A percentile compares a stretch with the other conserved stretches of the same genome.
Evolutionary conservation across 2,113 vertebrate species (phyloP).

Genomic region (Plestiodon gilberti): DNA sequence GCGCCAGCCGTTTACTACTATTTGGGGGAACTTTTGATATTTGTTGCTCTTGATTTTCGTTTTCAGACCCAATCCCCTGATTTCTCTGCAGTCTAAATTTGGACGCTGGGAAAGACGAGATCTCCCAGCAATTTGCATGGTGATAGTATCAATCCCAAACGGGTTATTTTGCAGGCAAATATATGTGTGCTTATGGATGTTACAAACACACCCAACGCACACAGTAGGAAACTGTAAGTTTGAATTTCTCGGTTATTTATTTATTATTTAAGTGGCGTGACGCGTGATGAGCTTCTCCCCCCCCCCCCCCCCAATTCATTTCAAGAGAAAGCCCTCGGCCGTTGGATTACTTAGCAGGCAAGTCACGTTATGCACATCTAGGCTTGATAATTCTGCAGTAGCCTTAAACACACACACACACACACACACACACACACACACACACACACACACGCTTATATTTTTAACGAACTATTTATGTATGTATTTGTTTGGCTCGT

Average conservation of each 20-base stretch:
- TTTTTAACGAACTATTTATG: slow-evolving; percentile 14
- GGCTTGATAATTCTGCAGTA: slow-evolving; percentile 17
- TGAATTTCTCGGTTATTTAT: neutral
- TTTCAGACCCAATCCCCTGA: too few relatives aligned
- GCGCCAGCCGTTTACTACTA: neutral
- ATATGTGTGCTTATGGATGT: neutral
- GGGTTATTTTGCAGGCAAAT: slow-evolving; percentile 24
- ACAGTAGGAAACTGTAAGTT: neutral
- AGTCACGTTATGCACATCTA: slow-evolving; percentile 48
- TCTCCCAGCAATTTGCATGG: neutral
- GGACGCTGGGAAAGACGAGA: neutral
- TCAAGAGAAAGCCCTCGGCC: neutral
- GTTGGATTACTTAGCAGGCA: slow-evolving; percentile 24
- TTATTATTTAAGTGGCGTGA: neutral
- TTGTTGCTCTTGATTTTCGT: too few relatives aligned
- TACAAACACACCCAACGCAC: neutral
- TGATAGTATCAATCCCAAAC: slow-evolving; percentile 1
- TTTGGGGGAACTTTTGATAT: neutral
- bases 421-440: neutral
- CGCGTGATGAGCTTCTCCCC: neutral
- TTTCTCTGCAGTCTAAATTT: neutral
- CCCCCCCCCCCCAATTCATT: neutral
- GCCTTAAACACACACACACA: neutral
- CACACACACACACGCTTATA: neutral
- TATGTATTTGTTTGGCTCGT: neutral